These are phyloP conservation scores for Numenius arquata DNA, from an alignment of 2,113 vertebrate species.

Conservation along the genomic window DNA sequence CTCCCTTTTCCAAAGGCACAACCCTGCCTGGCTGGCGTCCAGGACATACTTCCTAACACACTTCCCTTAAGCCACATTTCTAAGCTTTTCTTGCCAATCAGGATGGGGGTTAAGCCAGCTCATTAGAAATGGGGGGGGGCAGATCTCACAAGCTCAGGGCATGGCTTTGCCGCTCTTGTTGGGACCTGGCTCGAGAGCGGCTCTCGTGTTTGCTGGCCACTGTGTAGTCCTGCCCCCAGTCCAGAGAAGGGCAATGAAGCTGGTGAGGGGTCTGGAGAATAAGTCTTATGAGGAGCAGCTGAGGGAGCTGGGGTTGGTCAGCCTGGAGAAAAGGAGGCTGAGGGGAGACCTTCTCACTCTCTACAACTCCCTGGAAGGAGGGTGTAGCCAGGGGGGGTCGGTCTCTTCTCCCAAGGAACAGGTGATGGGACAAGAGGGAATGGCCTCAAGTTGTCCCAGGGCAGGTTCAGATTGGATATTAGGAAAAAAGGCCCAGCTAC, in stretches of 20 bases:
- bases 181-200: not conserved
- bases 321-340: no score
- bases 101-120: not conserved
- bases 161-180: not conserved
- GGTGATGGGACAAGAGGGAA: no score
- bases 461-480: no score
- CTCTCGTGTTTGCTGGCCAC: not conserved
- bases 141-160: not conserved
- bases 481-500: not conserved
- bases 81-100: not conserved
- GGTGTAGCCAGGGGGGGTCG: no score
- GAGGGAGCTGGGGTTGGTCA: no score
- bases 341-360: no score
- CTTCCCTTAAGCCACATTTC: not conserved
- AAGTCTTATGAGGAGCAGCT: no score
- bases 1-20: not conserved
- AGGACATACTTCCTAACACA: not conserved
- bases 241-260: no score
- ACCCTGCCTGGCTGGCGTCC: not conserved
- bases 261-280: no score
- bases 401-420: no score
- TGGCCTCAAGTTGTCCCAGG: no score
- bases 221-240: not conserved
- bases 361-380: no score
- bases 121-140: not conserved